phyloP scores from a whole-genome alignment of 2,797 vertebrate species.

The Muraenolepis orangiensis region DNA sequence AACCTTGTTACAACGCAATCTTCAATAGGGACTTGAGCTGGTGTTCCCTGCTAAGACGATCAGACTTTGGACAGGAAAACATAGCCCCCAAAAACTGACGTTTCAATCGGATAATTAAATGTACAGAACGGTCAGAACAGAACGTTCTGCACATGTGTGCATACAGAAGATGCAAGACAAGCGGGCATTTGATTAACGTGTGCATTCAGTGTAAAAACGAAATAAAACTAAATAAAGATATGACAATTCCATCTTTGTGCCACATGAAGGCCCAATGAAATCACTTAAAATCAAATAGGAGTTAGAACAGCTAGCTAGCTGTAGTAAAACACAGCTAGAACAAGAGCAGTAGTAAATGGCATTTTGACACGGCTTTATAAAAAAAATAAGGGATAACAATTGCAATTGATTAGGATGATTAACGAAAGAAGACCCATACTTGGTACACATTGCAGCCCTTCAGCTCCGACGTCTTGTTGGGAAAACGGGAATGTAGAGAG shows the following conservation, averaged over 20 bases:
- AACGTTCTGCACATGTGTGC: too few species aligned
- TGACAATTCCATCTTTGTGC: not conserved
- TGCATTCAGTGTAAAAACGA: not conserved
- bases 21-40: not conserved
- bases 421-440: slow-evolving; percentile 30
- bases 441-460: slow-evolving; percentile 51
- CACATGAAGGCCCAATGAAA: not conserved
- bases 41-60: not conserved
- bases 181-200: not conserved
- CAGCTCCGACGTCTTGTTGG: slow-evolving; percentile 7
- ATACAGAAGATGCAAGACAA: not conserved
- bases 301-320: not conserved
- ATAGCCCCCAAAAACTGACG: too few species aligned
- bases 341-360: too few species aligned
- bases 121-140: too few species aligned
- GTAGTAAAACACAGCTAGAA: not conserved
- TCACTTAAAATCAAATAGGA: not conserved
- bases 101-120: too few species aligned
- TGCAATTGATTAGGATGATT: rapidly evolving
- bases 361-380: not conserved
- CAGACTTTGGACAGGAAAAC: too few species aligned
- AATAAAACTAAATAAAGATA: not conserved
- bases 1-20: slow-evolving; percentile 21
- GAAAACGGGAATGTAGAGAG: slow-evolving; percentile 14
- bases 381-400: not conserved